Conservation (phyloP, 2,888 invertebrate species). For the Brachylomia viminalis region DNA sequence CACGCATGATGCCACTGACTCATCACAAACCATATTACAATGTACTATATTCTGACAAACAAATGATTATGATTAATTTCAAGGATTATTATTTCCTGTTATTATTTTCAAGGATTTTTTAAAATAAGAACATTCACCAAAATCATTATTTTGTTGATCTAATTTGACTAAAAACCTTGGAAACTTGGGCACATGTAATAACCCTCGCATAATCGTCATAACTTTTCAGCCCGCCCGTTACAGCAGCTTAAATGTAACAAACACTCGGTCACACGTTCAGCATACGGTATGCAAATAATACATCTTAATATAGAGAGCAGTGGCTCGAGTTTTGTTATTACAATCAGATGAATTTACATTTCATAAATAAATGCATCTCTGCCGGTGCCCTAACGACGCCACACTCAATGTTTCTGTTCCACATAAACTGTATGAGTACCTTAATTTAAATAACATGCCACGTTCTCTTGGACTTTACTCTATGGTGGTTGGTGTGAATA, state of each 20-base stretch:
- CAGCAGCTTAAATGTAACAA: constrained; percentile 71
- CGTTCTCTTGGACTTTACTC: constrained; percentile 70
- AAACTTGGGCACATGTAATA: neutral
- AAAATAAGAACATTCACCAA: neutral
- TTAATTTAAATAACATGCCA: constrained; percentile 85
- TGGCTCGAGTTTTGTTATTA: constrained; percentile 90
- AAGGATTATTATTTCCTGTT: no score
- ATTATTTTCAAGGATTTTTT: no score
- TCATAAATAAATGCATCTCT: constrained; percentile 90
- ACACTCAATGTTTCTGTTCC: constrained; percentile 72
- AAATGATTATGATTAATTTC: no score
- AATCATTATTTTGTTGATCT: neutral
- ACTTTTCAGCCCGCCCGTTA: constrained; percentile 66
- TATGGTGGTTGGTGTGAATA: constrained; percentile 76
- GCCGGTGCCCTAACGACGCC: constrained; percentile 81
- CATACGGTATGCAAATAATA: constrained; percentile 89
- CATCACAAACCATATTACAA: no score
- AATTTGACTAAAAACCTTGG: neutral
- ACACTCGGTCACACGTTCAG: constrained; percentile 80
- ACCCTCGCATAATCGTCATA: constrained; percentile 36
- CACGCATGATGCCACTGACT: no score
- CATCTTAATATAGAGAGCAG: constrained; percentile 90
- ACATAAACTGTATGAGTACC: constrained; percentile 79
- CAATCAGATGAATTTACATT: constrained; percentile 91
- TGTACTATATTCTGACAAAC: no score